These are phyloP conservation scores for Tychaedon coryphoeus DNA, from an alignment of 2,113 vertebrate genomes.

Conservation along the genomic window DNA sequence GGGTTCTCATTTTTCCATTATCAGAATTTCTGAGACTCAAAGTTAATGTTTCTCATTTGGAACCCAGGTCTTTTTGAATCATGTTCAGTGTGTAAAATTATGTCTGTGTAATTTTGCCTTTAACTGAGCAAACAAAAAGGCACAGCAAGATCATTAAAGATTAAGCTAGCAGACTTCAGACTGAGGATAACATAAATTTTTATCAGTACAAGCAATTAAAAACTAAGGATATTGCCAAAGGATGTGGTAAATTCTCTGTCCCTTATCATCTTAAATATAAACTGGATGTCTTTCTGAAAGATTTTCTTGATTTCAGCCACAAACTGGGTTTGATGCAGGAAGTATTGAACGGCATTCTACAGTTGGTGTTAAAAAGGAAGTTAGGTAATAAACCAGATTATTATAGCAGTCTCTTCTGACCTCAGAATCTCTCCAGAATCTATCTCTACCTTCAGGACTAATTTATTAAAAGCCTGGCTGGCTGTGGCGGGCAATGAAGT, in stretches of 20 bases:
- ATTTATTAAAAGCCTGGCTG: conserved; percentile 56
- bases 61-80: background rate
- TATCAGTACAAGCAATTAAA: conserved; percentile 10
- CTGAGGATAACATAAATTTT: background rate
- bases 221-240: background rate
- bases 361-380: conserved; percentile 13
- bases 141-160: background rate
- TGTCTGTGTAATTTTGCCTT: background rate
- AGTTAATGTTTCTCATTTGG: background rate
- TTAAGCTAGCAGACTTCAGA: background rate
- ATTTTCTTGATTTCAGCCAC: conserved; percentile 3
- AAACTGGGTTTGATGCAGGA: background rate
- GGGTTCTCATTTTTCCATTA: background rate
- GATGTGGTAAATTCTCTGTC: background rate
- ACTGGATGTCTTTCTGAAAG: background rate
- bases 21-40: background rate
- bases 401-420: conserved; percentile 24
- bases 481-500: background rate
- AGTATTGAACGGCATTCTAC: background rate
- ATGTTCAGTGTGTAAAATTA: background rate
- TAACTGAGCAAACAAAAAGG: background rate
- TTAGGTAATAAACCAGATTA: conserved; percentile 17
- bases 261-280: background rate
- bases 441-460: conserved; percentile 21
- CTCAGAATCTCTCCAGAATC: conserved; percentile 33